phyloP scores from a whole-genome alignment of 2,797 vertebrate species.

The Monodelphis domestica region DNA sequence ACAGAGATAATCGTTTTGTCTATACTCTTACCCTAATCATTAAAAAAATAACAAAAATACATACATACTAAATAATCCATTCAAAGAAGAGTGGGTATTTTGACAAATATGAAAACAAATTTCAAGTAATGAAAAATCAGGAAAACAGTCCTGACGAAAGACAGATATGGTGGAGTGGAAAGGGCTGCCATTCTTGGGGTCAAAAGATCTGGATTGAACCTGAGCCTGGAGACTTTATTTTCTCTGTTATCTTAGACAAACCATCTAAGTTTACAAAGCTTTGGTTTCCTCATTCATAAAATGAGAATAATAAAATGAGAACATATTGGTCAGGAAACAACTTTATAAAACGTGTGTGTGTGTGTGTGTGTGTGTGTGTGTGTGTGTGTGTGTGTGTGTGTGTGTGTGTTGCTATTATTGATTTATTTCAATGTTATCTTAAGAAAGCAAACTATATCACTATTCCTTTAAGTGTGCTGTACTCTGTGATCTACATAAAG shows the following conservation, averaged over 20 bases:
- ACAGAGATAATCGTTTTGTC: background rate
- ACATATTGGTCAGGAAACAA: background rate
- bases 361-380: no score
- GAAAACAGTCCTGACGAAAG: background rate
- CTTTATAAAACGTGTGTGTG: no score
- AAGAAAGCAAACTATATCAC: background rate
- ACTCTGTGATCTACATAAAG: background rate
- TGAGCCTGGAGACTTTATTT: background rate
- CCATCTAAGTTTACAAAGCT: background rate
- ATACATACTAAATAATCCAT: background rate
- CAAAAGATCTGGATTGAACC: background rate
- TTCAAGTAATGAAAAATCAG: background rate
- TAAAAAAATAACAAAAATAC: background rate
- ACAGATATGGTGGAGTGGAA: background rate
- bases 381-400: no score
- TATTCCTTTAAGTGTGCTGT: background rate
- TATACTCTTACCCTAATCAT: background rate
- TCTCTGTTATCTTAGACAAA: background rate
- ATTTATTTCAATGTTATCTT: background rate
- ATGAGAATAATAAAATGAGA: background rate
- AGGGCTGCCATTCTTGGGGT: background rate
- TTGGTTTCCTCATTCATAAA: background rate
- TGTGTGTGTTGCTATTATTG: no score
- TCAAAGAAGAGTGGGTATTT: background rate
- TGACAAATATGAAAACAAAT: background rate